These are phyloP conservation scores for Cydia pomonella DNA, from an alignment of 1,140 invertebrate genomes.

Conservation along the genomic window DNA sequence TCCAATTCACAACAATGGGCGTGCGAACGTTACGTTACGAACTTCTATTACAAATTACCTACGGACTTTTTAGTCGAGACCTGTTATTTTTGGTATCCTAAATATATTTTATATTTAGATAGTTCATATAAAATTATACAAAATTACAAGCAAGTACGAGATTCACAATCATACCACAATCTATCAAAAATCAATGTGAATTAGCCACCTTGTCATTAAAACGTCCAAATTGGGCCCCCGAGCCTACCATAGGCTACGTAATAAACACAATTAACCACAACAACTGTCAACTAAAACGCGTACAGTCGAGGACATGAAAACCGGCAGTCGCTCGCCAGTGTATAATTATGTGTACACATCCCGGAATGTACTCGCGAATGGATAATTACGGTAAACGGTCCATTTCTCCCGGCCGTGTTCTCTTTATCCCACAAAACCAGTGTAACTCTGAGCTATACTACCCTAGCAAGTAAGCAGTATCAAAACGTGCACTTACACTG, in stretches of 20 bases:
- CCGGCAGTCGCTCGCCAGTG: conserved; percentile 37
- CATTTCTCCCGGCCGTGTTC: conserved; percentile 51
- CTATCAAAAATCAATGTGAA: not conserved
- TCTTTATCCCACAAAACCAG: not conserved
- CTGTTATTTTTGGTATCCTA: too few species aligned
- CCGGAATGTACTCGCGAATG: conserved; percentile 60
- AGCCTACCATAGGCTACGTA: not conserved
- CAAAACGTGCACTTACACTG: not conserved
- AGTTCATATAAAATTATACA: not conserved
- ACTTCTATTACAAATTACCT: too few species aligned
- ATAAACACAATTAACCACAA: conserved; percentile 24
- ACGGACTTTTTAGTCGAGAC: too few species aligned
- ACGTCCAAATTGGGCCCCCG: not conserved
- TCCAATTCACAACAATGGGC: too few species aligned
- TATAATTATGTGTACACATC: conserved; percentile 59
- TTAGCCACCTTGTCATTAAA: not conserved
- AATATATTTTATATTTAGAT: not conserved
- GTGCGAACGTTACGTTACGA: too few species aligned
- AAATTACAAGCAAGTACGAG: not conserved
- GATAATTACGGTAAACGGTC: conserved; percentile 63
- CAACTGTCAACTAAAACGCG: conserved; percentile 17
- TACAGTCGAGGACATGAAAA: conserved; percentile 27
- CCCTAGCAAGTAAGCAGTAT: too few species aligned
- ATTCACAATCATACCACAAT: not conserved
- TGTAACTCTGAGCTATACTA: not conserved